phyloP scores from a whole-genome alignment of 2,113 vertebrate genomes.

The Hystrix brachyura region DNA sequence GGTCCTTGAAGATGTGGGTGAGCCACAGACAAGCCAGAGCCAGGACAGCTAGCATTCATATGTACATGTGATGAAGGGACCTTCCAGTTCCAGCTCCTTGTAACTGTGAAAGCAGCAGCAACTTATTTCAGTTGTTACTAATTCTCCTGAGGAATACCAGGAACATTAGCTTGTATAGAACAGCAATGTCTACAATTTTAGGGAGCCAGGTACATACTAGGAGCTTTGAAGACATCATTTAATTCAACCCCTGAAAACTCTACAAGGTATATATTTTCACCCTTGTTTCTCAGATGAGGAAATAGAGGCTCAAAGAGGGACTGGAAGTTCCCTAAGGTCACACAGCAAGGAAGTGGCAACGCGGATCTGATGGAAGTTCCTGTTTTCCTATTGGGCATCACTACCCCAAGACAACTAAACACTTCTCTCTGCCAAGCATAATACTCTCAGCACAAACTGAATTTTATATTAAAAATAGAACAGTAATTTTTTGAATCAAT shows the following conservation, averaged over 20 bases:
- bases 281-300: constrained; percentile 51
- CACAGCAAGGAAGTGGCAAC: not conserved
- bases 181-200: not conserved
- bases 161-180: not conserved
- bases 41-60: not conserved
- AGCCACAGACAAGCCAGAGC: not conserved
- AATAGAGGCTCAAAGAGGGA: not conserved
- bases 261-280: not conserved
- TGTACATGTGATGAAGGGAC: not conserved
- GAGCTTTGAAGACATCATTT: not conserved
- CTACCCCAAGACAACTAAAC: not conserved
- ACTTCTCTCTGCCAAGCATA: not conserved
- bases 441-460: not conserved
- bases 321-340: not conserved
- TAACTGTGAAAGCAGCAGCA: not conserved
- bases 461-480: not conserved
- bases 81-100: not conserved
- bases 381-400: not conserved
- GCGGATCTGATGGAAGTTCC: not conserved
- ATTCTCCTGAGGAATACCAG: constrained; percentile 12
- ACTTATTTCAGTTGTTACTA: not conserved
- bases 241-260: not conserved
- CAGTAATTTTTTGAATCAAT: not conserved
- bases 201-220: not conserved
- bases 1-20: not conserved